Evolutionary conservation across 2,888 invertebrate genomes (phyloP), one percentile per base, ranked within the genome.

Genomic region (Metallyticus violacea): DNA sequence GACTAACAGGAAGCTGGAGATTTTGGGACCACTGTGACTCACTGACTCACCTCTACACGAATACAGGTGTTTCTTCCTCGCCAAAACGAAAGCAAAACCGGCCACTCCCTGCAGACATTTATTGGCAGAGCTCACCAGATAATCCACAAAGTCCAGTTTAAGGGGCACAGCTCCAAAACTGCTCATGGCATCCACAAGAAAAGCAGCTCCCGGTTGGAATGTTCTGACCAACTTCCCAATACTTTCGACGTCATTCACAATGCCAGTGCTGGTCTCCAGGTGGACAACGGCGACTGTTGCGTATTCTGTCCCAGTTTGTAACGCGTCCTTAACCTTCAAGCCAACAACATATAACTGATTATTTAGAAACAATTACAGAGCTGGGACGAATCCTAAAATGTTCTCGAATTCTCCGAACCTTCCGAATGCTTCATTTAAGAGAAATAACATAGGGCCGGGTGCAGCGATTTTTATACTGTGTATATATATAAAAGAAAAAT

Each of bases 61-160:
- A 2, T 88, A 87, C 7, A 93, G 90, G 62, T 90, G 89, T 7
- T 89, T 85, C 26, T 89, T 90, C 26, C 90, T 90, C n/a, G 91
- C 91, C 85, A 93, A 90, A 25, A 91, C 91, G 89, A 91, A 92
- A 6, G 91, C 90, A 89, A 93, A 93, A 3, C 93, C 93, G 15
- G 93, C 93, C 1, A 92, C 92, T 25, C 93, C 93, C 89, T 93
- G 91, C 15, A 93, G 89, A 89, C 93, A 93, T 88, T 93, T 93
- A 89, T 93, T 93, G 27, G 92, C 92, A 2, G 92, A 92, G 87
- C 92, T 92, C 87, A 93, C 91, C 77, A 93, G 87, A 88, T 91
- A 92, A 88, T 93, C 92, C 1, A 89, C 87, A 62, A 90, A 89
- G 0, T 84, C 89, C 80, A 92, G 88, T 88, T 92, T 90, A 2